A percentile compares a stretch with the other conserved stretches of the same genome.
Evolutionary conservation across 2,797 vertebrate species (phyloP).

Genomic region (Heteromormyrus szaboi): DNA sequence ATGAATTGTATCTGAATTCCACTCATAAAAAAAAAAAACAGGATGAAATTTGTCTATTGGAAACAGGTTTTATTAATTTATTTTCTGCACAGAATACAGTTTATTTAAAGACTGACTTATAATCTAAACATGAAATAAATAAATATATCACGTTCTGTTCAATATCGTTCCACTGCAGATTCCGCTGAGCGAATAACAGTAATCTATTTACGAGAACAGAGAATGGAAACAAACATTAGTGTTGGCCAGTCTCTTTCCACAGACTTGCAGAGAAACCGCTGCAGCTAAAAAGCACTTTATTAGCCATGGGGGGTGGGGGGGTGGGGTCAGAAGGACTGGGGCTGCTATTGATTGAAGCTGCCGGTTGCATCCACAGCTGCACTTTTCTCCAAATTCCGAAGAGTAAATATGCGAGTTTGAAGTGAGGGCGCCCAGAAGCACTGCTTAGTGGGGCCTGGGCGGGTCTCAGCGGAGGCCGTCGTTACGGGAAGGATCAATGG

Average conservation of each 20-base stretch:
- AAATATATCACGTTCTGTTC: neutral
- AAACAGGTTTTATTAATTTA: neutral
- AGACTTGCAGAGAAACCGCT: constrained; percentile 86
- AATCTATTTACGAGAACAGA: constrained; percentile 90
- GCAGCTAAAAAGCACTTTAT: constrained; percentile 98
- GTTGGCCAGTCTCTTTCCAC: constrained; percentile 82
- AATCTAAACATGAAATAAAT: neutral
- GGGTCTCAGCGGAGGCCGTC: constrained; percentile 94
- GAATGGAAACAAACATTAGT: constrained; percentile 92
- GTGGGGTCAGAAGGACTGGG: constrained; percentile 76
- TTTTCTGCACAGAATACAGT: neutral
- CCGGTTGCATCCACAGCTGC: constrained; percentile 95
- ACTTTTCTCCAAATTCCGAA: constrained; percentile 99
- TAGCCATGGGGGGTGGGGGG: constrained; percentile 75
- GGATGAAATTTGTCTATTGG: neutral
- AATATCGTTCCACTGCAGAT: constrained; percentile 7
- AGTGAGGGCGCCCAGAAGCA: constrained; percentile 90
- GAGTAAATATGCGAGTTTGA: constrained; percentile 99
- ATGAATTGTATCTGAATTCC: neutral
- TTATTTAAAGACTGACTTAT: neutral
- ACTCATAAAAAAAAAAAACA: neutral
- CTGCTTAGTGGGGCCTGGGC: constrained; percentile 93
- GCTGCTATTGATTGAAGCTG: constrained; percentile 97
- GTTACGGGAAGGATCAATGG: constrained; percentile 99
- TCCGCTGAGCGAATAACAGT: constrained; percentile 23